Base-by-base conservation (phyloP, 2,113 vertebrate genomes). In the Helogale parvula region DNA sequence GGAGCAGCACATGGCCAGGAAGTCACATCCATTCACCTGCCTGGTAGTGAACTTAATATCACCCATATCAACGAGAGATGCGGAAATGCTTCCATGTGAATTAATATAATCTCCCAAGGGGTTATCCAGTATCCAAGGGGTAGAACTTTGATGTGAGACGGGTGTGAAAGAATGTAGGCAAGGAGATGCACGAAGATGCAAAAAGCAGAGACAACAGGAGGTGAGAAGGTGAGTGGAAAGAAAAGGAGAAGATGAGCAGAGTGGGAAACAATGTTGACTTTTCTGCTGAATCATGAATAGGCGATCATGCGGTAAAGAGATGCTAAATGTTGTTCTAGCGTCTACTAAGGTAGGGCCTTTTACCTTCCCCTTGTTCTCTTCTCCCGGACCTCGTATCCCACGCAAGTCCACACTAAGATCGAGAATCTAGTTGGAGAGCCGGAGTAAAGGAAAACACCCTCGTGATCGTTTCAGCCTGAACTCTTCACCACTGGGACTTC, bases 11-110 rank as follows among this genome's bases (percentile, higher is more conserved):
- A 14, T 2, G 7, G 71, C 57, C 0, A 1, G 14, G 7, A 25
- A 79, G 47, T 33, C 7, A 0, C 33, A 1, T 31, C 25, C 21
- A 3, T 47, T 82, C 60, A 66, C 52, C 60, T 63, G 27, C 19
- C 45, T 63, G 17, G 54, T 17, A 41, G 47, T 68, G 47, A 54
- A 60, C 35, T 27, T 35, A 9, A 27, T 69, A 80, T 33, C 3
- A 3, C 38, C 29, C 35, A 8, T 1, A 0, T 57, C 47, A 31
- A 1, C 13, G 6, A 29, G 27, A 23, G 4, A 23, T 52, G 3
- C 47, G 27, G 21, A 47, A 71, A 7, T 23, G 16, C 31, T 93
- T 69, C 27, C 23, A 2, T 11, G 19, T 45, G 65, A n/a, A 19
- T 19, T 77, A 25, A 83, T 31, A 9, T 60, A 52, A 3, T 41